Evolutionary conservation across 2,888 invertebrate species (phyloP).

Genomic region (Hyposoter didymator): DNA sequence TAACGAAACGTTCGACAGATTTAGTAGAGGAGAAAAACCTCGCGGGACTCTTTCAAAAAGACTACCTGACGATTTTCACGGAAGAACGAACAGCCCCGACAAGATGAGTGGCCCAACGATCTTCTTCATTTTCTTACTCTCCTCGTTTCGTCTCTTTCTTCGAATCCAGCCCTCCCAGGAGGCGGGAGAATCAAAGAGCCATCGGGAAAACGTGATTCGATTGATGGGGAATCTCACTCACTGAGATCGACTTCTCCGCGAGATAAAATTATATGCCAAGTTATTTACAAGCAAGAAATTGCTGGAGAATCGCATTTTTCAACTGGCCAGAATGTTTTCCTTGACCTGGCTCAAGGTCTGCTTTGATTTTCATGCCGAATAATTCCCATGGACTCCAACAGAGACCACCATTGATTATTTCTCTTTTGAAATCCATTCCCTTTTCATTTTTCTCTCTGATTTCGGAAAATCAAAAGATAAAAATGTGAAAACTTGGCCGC

Average conservation of each 20-base stretch:
- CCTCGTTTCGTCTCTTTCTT: slow-evolving; percentile 12
- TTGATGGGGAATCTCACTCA: slow-evolving; percentile 10
- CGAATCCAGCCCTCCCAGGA: neutral
- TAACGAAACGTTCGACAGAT: slow-evolving; percentile 59
- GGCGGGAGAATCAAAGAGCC: slow-evolving; percentile 53
- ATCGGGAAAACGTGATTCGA: neutral
- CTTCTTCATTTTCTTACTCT: slow-evolving; percentile 32
- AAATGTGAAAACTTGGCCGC: slow-evolving; percentile 13
- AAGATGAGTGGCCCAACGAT: slow-evolving; percentile 46
- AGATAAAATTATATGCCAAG: neutral
- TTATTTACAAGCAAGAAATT: neutral
- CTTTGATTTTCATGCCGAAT: neutral
- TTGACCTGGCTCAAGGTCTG: neutral
- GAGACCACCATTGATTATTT: neutral
- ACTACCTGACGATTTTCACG: slow-evolving; percentile 82
- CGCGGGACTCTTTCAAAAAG: slow-evolving; percentile 66
- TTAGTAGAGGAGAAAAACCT: slow-evolving; percentile 49
- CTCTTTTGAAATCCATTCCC: neutral
- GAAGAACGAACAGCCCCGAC: slow-evolving; percentile 68
- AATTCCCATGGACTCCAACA: neutral
- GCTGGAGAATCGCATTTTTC: neutral
- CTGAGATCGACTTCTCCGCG: neutral
- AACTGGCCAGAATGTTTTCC: neutral
- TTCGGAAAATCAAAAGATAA: neutral
- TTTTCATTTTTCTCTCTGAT: neutral